phyloP scores from a whole-genome alignment of 2,797 vertebrate genomes.

The Bovichtus variegatus region DNA sequence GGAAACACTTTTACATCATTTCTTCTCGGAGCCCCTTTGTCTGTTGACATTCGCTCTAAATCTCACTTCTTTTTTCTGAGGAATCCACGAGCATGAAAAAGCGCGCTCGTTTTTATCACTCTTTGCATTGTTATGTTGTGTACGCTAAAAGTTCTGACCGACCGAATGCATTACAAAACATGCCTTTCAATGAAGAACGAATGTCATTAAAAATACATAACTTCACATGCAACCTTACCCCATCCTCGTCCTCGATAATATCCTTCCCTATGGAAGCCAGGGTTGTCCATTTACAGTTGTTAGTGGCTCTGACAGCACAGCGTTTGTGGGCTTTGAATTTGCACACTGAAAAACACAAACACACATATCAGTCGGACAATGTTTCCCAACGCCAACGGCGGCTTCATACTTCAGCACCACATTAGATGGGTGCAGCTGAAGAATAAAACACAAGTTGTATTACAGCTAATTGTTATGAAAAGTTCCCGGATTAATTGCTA shows the following conservation, averaged over 20 bases:
- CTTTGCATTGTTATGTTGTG: too few species aligned
- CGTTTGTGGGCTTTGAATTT: conserved; percentile 99
- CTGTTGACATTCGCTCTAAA: background rate
- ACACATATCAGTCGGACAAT: background rate
- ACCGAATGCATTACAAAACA: too few species aligned
- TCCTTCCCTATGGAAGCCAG: conserved; percentile 97
- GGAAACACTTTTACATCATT: background rate
- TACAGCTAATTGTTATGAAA: background rate
- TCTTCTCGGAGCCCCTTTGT: background rate
- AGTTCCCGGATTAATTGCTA: background rate
- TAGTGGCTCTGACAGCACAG: conserved; percentile 96
- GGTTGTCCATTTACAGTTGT: conserved; percentile 99
- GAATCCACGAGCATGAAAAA: background rate
- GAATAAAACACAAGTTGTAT: too few species aligned
- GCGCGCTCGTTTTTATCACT: background rate
- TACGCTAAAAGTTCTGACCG: too few species aligned
- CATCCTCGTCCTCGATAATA: conserved; percentile 97
- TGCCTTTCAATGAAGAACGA: too few species aligned
- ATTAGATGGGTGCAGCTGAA: background rate
- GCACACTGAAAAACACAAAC: conserved; percentile 88
- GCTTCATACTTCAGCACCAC: background rate
- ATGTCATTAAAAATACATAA: too few species aligned
- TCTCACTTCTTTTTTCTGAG: background rate
- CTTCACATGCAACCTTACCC: conserved; percentile 85
- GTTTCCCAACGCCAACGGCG: background rate